Conservation (phyloP, 2,888 invertebrate species). For the Plebejus anna region DNA sequence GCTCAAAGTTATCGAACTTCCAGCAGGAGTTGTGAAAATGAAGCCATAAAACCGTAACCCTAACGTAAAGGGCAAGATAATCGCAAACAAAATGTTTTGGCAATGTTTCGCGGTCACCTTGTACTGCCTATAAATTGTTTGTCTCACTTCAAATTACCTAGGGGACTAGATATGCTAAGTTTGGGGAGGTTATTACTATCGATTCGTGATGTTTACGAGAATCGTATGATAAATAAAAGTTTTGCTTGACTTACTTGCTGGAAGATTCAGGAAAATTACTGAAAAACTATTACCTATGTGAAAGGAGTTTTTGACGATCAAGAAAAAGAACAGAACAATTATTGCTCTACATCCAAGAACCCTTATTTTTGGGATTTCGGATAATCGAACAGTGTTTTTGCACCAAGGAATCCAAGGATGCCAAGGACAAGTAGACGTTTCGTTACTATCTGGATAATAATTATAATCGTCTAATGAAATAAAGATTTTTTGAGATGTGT, state of each 20-base stretch:
- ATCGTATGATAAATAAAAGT: not conserved
- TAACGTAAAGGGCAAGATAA: constrained; percentile 3
- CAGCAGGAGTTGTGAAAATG: not conserved
- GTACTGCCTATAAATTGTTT: constrained; percentile 36
- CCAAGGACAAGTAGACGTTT: too few species aligned
- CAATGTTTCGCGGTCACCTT: constrained; percentile 36
- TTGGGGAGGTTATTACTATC: constrained; percentile 2
- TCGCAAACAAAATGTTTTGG: constrained; percentile 31
- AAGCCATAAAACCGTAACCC: not conserved
- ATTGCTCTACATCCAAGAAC: too few species aligned
- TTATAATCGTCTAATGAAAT: too few species aligned
- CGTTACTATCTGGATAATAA: too few species aligned
- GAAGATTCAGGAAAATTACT: not conserved
- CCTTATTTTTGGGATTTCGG: too few species aligned
- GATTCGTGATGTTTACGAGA: not conserved
- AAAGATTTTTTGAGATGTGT: too few species aligned
- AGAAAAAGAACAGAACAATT: not conserved
- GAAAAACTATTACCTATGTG: not conserved
- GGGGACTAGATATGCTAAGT: constrained; percentile 24
- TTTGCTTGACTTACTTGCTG: not conserved
- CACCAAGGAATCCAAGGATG: too few species aligned
- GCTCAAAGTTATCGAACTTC: not conserved
- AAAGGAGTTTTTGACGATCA: not conserved
- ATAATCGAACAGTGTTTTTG: too few species aligned
- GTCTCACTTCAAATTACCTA: constrained; percentile 27